Evolutionary conservation across 1,140 invertebrate species (phyloP), one percentile per base, ranked within the genome.

Genomic region (Steinernema feltiae): DNA sequence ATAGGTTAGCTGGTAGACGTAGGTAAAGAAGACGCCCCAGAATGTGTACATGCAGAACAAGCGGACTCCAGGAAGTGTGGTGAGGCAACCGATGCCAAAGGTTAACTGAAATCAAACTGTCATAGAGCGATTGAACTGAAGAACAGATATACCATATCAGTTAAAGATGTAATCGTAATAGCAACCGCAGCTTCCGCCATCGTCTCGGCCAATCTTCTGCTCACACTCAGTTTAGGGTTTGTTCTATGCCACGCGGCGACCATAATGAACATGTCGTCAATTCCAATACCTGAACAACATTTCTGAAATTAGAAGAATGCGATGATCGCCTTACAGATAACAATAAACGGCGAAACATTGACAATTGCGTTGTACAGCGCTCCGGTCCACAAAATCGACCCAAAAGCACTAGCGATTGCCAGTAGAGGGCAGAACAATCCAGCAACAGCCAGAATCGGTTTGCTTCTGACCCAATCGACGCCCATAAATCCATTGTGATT

Each of bases 321-420:
- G n/a, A 48, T 31, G 2, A 7, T 7, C 21, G 27, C 89, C 91
- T 91, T 89, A 96, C 94, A 94, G 75, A 97, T 91, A 91, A 96
- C 94, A 48, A 97, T 90, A 84, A 97, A 96, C 2, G 94, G 94
- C 1, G 94, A 94, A 0, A 94, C 93, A 70, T 96, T 89, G 87
- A 95, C 95, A 77, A 97, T 94, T 21, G 93, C 93, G 81, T 97
- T 97, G 87, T 97, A 97, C 75, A 93, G 92, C 48, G 95, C 90
- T 3, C 93, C 94, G 71, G 92, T 89, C 87, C 96, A 95, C 86
- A 94, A 92, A 77, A 94, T 92, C 48, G 94, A 88, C 48, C 95
- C 95, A 82, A 97, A 97, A 0, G 93, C 93, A 0, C 93, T 92
- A 0, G 91, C 87, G 0, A 94, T 95, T 2, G 93, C 94, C 90